These are phyloP conservation scores for Tinea semifulvella DNA, from an alignment of 2,888 invertebrate species.

Conservation along the genomic window DNA sequence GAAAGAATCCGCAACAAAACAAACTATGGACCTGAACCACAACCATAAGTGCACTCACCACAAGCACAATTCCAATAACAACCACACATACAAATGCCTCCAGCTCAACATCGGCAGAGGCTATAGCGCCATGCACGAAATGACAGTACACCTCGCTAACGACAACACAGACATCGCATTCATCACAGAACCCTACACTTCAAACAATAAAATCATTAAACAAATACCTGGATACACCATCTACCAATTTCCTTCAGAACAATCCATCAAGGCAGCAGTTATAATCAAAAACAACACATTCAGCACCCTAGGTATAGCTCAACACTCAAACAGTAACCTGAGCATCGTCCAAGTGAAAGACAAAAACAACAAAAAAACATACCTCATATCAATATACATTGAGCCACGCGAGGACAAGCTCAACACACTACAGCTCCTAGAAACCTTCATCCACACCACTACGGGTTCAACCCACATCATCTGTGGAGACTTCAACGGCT, in stretches of 20 bases:
- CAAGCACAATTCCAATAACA: not conserved
- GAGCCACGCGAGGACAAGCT: not conserved
- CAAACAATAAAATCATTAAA: not conserved
- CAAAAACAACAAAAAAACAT: not conserved
- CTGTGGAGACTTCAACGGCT: slow-evolving; percentile 23
- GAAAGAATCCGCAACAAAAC: not conserved
- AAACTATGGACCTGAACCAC: not conserved
- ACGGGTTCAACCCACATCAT: slow-evolving; percentile 13
- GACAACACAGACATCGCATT: too few species aligned
- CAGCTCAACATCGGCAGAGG: not conserved
- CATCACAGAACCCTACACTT: not conserved
- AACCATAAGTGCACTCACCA: not conserved
- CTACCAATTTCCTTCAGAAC: not conserved
- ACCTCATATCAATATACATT: not conserved
- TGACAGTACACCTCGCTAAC: too few species aligned
- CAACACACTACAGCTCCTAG: not conserved
- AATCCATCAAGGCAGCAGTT: not conserved
- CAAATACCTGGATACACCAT: not conserved
- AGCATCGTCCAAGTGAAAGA: not conserved
- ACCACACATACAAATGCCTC: not conserved
- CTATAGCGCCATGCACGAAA: not conserved
- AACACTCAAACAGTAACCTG: not conserved
- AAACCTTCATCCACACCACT: too few species aligned
- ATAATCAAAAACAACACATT: not conserved
- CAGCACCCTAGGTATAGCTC: not conserved